These are phyloP conservation scores for Chelon labrosus DNA, from an alignment of 2,797 vertebrate genomes.

Conservation along the genomic window DNA sequence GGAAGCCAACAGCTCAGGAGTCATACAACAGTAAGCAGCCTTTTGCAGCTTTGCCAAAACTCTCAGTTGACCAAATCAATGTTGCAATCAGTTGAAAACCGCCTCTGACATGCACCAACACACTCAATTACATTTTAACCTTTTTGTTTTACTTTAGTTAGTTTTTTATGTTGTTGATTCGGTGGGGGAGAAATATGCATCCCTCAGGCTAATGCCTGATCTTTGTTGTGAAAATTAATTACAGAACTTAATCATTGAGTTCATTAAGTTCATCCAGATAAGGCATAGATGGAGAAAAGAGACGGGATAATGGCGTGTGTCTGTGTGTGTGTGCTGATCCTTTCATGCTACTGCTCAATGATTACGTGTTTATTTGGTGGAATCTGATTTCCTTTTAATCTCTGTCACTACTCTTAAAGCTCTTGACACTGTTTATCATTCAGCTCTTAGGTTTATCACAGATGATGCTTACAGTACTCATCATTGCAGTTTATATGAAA, in stretches of 20 bases:
- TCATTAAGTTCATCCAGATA: slow-evolving; percentile 55
- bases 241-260: slow-evolving; percentile 56
- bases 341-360: slow-evolving; percentile 9
- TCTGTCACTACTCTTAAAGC: too few relatives aligned
- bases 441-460: too few relatives aligned
- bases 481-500: too few relatives aligned
- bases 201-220: slow-evolving; percentile 24
- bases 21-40: slow-evolving; percentile 6
- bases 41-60: slow-evolving; percentile 33
- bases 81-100: slow-evolving; percentile 48
- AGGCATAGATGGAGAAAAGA: slow-evolving; percentile 10
- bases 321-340: slow-evolving; percentile 4
- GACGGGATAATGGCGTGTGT: not conserved
- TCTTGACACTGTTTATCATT: too few relatives aligned
- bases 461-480: too few relatives aligned
- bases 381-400: slow-evolving; percentile 10
- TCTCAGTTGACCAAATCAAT: slow-evolving; percentile 61
- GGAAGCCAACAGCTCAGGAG: slow-evolving; percentile 10
- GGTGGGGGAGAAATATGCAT: slow-evolving; percentile 10
- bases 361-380: slow-evolving; percentile 8
- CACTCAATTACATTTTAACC: slow-evolving; percentile 65
- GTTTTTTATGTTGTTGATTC: slow-evolving; percentile 38
- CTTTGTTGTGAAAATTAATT: slow-evolving; percentile 59
- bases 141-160: slow-evolving; percentile 50
- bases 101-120: slow-evolving; percentile 42